phyloP scores from a whole-genome alignment of 2,888 invertebrate genomes.

The Julus scanicus region DNA sequence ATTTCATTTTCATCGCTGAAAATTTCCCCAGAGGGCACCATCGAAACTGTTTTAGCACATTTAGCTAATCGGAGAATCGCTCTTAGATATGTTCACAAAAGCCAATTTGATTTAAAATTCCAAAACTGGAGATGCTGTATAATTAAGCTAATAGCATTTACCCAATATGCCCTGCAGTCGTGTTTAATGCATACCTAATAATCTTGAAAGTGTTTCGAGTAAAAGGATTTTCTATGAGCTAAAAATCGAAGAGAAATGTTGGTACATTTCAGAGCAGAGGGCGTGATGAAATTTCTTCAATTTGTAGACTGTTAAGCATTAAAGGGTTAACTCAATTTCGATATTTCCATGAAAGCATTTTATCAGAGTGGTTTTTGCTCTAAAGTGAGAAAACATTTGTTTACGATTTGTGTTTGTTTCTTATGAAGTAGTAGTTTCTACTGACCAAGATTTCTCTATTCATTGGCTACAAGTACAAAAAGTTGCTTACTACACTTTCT shows the following conservation, averaged over 20 bases:
- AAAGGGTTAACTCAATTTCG: too few relatives aligned
- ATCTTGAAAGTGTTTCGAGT: too few relatives aligned
- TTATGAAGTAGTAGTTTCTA: too few relatives aligned
- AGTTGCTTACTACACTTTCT: neutral
- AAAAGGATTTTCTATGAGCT: too few relatives aligned
- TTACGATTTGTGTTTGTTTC: too few relatives aligned
- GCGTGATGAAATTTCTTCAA: neutral
- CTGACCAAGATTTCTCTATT: neutral
- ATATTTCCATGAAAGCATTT: too few relatives aligned
- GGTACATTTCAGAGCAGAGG: neutral
- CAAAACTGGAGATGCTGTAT: neutral
- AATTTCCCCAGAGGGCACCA: neutral
- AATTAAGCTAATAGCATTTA: neutral
- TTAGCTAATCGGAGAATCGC: neutral
- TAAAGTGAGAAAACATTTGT: too few relatives aligned
- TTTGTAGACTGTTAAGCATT: too few relatives aligned
- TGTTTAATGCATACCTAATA: neutral
- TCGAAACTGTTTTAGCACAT: neutral
- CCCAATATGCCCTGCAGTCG: neutral
- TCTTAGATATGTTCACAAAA: neutral
- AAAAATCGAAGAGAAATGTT: too few relatives aligned
- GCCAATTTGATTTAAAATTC: neutral
- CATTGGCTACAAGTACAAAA: neutral
- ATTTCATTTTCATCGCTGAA: neutral
- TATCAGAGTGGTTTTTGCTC: too few relatives aligned